Evolutionary conservation across 2,888 invertebrate genomes (phyloP).

Genomic region (Coelinius sp.): DNA sequence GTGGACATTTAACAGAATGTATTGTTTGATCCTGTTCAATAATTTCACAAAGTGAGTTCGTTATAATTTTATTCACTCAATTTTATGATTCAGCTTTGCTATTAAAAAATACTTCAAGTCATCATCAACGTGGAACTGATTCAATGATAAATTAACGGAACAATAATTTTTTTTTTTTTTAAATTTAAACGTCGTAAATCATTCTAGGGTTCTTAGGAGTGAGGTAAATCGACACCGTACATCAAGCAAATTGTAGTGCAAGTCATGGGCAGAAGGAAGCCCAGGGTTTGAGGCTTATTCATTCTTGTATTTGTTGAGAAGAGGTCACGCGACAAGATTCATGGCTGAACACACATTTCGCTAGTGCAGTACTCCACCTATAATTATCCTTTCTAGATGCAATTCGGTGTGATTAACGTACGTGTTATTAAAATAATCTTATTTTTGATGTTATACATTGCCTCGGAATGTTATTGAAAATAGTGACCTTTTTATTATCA

Average conservation of each 20-base stretch:
- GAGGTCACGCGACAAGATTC: conserved; percentile 55
- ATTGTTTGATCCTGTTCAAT: conserved; percentile 22
- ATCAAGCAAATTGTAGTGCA: conserved; percentile 1
- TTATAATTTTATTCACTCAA: background rate
- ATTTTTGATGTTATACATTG: too few species aligned
- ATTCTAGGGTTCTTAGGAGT: background rate
- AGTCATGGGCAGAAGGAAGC: conserved; percentile 33
- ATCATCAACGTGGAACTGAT: background rate
- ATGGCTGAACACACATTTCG: conserved; percentile 50
- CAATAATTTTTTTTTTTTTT: background rate
- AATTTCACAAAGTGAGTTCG: background rate
- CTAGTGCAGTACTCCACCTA: conserved; percentile 38
- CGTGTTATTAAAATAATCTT: too few species aligned
- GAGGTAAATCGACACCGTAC: background rate
- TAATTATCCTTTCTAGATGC: too few species aligned
- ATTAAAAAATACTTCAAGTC: background rate
- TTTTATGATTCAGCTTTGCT: background rate
- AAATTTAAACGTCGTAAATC: background rate
- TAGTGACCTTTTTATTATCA: too few species aligned
- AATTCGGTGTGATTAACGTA: too few species aligned
- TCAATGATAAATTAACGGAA: background rate
- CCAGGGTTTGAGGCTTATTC: conserved; percentile 31
- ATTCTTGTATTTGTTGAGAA: conserved; percentile 46
- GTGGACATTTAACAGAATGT: conserved; percentile 20
- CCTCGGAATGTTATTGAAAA: too few species aligned